These are phyloP conservation scores for Diachrysia chrysitis DNA, from an alignment of 2,888 invertebrate genomes.

Conservation along the genomic window DNA sequence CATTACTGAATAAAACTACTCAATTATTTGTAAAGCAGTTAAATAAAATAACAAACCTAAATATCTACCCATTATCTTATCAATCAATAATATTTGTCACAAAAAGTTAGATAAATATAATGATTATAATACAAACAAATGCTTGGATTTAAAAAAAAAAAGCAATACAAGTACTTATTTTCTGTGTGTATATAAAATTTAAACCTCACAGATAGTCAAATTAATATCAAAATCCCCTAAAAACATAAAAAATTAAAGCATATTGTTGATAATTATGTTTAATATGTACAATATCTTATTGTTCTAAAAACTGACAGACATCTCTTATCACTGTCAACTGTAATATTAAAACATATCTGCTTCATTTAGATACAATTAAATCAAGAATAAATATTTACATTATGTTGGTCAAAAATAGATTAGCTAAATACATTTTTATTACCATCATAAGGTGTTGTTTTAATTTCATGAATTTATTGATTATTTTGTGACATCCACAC, in stretches of 20 bases:
- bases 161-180: no score
- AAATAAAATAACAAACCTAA: neutral
- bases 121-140: neutral
- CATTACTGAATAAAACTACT: no score
- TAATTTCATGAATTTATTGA: neutral
- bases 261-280: neutral
- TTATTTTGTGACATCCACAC: conserved; percentile 25
- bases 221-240: neutral
- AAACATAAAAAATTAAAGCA: neutral
- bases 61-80: neutral
- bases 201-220: no score
- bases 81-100: neutral
- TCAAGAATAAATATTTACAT: conserved; percentile 6
- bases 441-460: neutral
- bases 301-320: conserved; percentile 4
- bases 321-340: conserved; percentile 3
- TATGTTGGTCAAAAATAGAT: neutral
- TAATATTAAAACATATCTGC: neutral
- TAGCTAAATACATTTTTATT: neutral
- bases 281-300: neutral
- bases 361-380: neutral
- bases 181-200: neutral
- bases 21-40: no score
- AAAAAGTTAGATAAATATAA: neutral
- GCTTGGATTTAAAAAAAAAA: neutral